These are phyloP conservation scores for Anthophora plumipes DNA, from an alignment of 2,888 invertebrate species.

Conservation along the genomic window DNA sequence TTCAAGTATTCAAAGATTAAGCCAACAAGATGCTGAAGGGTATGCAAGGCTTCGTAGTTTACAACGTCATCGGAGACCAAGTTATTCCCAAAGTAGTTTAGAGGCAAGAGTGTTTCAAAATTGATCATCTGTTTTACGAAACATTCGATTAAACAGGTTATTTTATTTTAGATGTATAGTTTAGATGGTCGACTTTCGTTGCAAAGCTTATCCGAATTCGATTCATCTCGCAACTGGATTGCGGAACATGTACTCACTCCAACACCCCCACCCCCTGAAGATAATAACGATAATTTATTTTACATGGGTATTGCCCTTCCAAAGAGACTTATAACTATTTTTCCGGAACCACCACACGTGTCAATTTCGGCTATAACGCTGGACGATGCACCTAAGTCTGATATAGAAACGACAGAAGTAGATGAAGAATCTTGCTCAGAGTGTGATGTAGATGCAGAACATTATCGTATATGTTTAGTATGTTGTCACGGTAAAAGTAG, in stretches of 20 bases:
- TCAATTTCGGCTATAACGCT: slow-evolving; percentile 42
- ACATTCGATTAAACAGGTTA: neutral
- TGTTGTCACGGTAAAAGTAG: slow-evolving; percentile 74
- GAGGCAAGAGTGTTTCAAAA: slow-evolving; percentile 72
- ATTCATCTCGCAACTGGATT: slow-evolving; percentile 81
- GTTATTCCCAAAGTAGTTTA: slow-evolving; percentile 87
- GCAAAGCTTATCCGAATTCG: slow-evolving; percentile 82
- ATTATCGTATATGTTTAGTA: slow-evolving; percentile 79
- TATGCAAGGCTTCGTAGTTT: slow-evolving; percentile 90
- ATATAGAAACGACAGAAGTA: slow-evolving; percentile 66
- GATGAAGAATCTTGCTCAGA: slow-evolving; percentile 80
- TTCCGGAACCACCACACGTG: slow-evolving; percentile 85
- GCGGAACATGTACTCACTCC: slow-evolving; percentile 75
- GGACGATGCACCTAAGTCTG: slow-evolving; percentile 64
- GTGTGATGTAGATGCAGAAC: slow-evolving; percentile 74
- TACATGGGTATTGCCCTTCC: slow-evolving; percentile 92
- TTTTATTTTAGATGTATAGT: slow-evolving; percentile 80
- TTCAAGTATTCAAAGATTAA: slow-evolving; percentile 92
- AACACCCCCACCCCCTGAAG: slow-evolving; percentile 79
- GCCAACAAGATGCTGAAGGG: slow-evolving; percentile 91
- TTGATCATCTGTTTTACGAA: neutral
- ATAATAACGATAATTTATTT: slow-evolving; percentile 86
- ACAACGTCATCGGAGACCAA: slow-evolving; percentile 88
- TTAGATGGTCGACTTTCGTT: slow-evolving; percentile 81
- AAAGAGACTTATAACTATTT: slow-evolving; percentile 88